A percentile compares a stretch with the other conserved stretches of the same genome.
Conservation (phyloP, 2,113 vertebrate genomes). For the Nycticorax nycticorax region DNA sequence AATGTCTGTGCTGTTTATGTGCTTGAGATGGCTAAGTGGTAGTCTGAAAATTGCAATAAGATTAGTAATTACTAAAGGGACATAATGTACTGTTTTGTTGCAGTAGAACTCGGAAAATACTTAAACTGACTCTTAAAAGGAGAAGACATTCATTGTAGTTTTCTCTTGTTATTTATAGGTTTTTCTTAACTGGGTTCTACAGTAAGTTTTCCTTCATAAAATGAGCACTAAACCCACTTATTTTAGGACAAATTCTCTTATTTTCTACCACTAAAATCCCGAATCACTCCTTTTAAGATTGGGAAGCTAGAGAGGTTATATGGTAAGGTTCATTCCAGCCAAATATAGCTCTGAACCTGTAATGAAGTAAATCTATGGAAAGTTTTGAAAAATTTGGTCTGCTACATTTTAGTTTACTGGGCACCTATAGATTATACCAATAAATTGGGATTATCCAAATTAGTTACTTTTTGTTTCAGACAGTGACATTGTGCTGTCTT, state of each 20-base stretch:
- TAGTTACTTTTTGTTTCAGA: not conserved
- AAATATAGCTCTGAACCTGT: not conserved
- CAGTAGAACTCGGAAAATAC: not conserved
- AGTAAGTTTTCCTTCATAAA: not conserved
- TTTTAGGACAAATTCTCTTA: not conserved
- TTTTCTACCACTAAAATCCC: not conserved
- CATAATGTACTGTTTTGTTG: slow-evolving; percentile 2
- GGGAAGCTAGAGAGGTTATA: not conserved
- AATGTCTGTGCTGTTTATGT: slow-evolving; percentile 42
- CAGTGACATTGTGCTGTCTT: not conserved
- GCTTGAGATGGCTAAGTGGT: slow-evolving; percentile 37
- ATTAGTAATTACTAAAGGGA: slow-evolving; percentile 37
- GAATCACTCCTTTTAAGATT: not conserved
- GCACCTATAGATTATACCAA: not conserved
- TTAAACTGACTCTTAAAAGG: not conserved
- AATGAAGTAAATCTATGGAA: not conserved
- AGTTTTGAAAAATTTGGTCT: not conserved
- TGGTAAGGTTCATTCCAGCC: not conserved
- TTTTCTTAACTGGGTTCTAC: not conserved
- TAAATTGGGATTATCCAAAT: not conserved
- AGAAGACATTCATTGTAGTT: not conserved
- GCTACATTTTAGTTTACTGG: not conserved
- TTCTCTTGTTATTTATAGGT: not conserved
- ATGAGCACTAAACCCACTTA: not conserved
- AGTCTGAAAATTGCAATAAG: slow-evolving; percentile 43